Percentiles rank a stretch among this genome's conserved stretches.
These are phyloP conservation scores for Pelodiscus sinensis DNA, from an alignment of 2,113 vertebrate species.

Conservation along the genomic window DNA sequence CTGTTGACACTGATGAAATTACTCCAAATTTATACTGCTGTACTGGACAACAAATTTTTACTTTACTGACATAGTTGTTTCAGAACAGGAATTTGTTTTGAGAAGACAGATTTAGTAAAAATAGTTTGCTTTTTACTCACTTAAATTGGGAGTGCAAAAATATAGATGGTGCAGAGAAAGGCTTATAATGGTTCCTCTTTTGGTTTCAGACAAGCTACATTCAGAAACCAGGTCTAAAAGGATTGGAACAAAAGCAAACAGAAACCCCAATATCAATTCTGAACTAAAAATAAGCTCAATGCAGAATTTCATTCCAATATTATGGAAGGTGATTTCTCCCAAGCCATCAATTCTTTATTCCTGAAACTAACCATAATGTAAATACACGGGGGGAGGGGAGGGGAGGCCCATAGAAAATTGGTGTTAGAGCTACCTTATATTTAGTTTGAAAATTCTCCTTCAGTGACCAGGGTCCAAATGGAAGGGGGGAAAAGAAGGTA, in stretches of 20 bases:
- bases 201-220: constrained; percentile 11
- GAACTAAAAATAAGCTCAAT: constrained; percentile 2
- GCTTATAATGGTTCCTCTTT: constrained; percentile 17
- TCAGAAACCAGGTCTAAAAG: background rate
- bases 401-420: background rate
- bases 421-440: constrained; percentile 20
- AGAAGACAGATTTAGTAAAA: background rate
- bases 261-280: background rate
- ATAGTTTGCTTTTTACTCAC: constrained; percentile 7
- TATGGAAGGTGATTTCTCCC: background rate
- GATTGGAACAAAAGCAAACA: background rate
- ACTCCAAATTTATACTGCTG: background rate
- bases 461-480: background rate
- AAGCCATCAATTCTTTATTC: background rate
- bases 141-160: constrained; percentile 31
- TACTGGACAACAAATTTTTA: background rate
- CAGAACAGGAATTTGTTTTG: background rate
- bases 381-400: background rate
- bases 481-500: background rate
- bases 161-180: constrained; percentile 1
- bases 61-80: background rate
- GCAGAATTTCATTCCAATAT: background rate
- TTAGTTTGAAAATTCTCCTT: background rate
- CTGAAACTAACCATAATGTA: constrained; percentile 25
- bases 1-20: background rate